phyloP scores from a whole-genome alignment of 1,140 invertebrate species.

The Reticulitermes speratus region DNA sequence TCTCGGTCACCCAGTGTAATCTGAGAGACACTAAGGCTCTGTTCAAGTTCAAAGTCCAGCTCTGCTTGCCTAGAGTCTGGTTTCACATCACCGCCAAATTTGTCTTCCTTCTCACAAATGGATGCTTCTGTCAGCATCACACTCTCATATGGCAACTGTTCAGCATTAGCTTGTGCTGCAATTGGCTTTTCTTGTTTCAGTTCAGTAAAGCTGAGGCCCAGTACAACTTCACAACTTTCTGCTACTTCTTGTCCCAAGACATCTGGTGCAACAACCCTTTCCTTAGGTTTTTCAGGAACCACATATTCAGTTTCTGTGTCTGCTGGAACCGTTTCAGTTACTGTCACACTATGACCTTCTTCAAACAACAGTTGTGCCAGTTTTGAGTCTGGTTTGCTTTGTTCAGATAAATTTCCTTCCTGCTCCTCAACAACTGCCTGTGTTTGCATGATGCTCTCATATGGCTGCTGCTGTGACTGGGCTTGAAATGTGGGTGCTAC shows the following conservation, averaged over 20 bases:
- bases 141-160: constrained; percentile 42
- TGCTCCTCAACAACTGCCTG: constrained; percentile 27
- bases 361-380: constrained; percentile 31
- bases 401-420: constrained; percentile 34
- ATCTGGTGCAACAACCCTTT: constrained; percentile 25
- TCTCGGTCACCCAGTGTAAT: constrained; percentile 56
- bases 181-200: constrained; percentile 37
- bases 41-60: constrained; percentile 49
- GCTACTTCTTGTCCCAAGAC: constrained; percentile 33
- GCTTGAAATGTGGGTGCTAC: constrained; percentile 24
- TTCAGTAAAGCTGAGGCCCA: constrained; percentile 35
- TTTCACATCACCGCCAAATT: constrained; percentile 45
- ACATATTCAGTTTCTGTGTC: constrained; percentile 27
- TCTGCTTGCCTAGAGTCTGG: constrained; percentile 48
- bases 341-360: constrained; percentile 30
- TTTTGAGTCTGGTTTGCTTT: constrained; percentile 31
- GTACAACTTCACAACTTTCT: constrained; percentile 32
- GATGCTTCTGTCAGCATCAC: constrained; percentile 39
- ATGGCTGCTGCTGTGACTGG: constrained; percentile 23
- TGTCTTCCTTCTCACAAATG: constrained; percentile 53
- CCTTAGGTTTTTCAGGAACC: constrained; percentile 25
- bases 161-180: constrained; percentile 37
- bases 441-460: constrained; percentile 21
- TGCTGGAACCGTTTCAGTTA: constrained; percentile 20
- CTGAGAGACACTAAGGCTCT: constrained; percentile 51